These are phyloP conservation scores for Campoletis sonorensis DNA, from an alignment of 1,140 invertebrate genomes.

Conservation along the genomic window DNA sequence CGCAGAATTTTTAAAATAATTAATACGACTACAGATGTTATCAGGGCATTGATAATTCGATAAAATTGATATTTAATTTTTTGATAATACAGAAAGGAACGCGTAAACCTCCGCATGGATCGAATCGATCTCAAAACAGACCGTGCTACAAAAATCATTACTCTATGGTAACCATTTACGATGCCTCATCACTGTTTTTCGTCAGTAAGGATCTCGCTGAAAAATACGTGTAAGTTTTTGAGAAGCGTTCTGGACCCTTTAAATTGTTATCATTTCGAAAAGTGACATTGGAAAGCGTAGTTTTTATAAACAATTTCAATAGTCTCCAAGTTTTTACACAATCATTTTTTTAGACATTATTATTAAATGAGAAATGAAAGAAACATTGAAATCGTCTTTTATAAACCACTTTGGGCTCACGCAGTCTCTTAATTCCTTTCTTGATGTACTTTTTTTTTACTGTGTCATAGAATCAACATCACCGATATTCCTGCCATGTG, in stretches of 20 bases:
- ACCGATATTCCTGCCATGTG: constrained; percentile 83
- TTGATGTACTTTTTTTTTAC: neutral
- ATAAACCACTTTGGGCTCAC: no score
- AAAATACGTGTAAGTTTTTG: constrained; percentile 85
- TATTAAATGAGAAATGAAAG: neutral
- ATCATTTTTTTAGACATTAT: constrained; percentile 12
- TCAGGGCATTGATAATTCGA: no score
- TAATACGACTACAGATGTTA: neutral
- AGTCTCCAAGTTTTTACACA: constrained; percentile 71
- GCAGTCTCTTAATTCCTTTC: no score
- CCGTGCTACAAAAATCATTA: constrained; percentile 74
- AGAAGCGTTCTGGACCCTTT: no score
- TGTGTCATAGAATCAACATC: constrained; percentile 77
- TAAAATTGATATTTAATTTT: no score
- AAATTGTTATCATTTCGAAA: no score
- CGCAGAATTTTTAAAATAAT: constrained; percentile 18
- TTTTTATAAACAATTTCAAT: no score
- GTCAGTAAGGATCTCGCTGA: constrained; percentile 88
- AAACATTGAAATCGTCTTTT: neutral
- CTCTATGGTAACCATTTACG: constrained; percentile 87
- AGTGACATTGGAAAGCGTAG: no score
- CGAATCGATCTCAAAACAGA: constrained; percentile 62
- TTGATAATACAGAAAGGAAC: constrained; percentile 73
- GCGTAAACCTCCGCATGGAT: constrained; percentile 71
- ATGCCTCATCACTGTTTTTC: constrained; percentile 86